Conservation (phyloP, 1,140 invertebrate species). For the Macrostomum lignano region DNA sequence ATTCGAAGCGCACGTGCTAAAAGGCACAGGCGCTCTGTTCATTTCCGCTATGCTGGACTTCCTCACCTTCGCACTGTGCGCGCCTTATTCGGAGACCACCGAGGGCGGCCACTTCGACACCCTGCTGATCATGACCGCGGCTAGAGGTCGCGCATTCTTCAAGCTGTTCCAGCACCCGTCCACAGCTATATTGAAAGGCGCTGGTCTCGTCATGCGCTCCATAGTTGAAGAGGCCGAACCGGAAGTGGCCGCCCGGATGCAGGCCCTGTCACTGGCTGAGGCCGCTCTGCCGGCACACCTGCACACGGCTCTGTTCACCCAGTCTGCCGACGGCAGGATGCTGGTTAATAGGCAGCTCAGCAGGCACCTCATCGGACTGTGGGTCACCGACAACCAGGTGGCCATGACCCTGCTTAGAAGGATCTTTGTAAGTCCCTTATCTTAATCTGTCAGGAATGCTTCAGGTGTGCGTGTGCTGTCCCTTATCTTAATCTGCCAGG, state of each 20-base stretch:
- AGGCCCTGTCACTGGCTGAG: slow-evolving; percentile 71
- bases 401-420: slow-evolving; percentile 57
- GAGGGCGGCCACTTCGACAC: slow-evolving; percentile 85
- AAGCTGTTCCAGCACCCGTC: slow-evolving; percentile 80
- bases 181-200: slow-evolving; percentile 82
- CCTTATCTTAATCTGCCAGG: too few species aligned
- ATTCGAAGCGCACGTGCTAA: slow-evolving; percentile 74
- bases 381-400: slow-evolving; percentile 70
- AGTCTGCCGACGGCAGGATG: slow-evolving; percentile 39
- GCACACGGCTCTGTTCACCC: slow-evolving; percentile 57
- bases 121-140: slow-evolving; percentile 66
- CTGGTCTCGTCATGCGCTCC: slow-evolving; percentile 76
- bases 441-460: too few species aligned
- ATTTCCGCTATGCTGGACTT: slow-evolving; percentile 78
- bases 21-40: slow-evolving; percentile 38
- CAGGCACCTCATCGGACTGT: slow-evolving; percentile 76
- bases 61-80: slow-evolving; percentile 84
- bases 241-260: slow-evolving; percentile 68
- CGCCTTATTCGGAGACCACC: slow-evolving; percentile 94
- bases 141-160: slow-evolving; percentile 59
- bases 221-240: slow-evolving; percentile 81
- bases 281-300: slow-evolving; percentile 79
- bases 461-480: too few species aligned
- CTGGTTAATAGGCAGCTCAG: slow-evolving; percentile 51
- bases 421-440: slow-evolving; percentile 51